Evolutionary conservation across 2,113 vertebrate species (phyloP).

Genomic region (Percina caprodes): DNA sequence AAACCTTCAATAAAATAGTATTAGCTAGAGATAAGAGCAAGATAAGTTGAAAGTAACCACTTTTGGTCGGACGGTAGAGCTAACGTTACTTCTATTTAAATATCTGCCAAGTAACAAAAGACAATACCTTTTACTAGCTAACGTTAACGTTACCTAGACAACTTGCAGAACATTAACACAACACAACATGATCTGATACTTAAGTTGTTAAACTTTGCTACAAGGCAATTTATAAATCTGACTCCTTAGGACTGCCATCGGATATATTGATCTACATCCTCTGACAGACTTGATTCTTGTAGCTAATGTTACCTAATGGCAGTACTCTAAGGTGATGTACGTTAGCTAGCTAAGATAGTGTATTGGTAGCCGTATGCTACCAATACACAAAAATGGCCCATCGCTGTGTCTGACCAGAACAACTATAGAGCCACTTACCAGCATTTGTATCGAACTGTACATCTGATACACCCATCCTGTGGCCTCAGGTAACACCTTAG

Average conservation of each 20-base stretch:
- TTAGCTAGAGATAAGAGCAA: not conserved
- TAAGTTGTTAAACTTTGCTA: not conserved
- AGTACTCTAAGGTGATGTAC: not conserved
- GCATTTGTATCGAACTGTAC: conserved; percentile 70
- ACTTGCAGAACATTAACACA: not conserved
- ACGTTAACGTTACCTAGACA: not conserved
- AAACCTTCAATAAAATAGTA: not conserved
- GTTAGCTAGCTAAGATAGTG: not conserved
- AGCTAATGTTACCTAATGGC: conserved; percentile 8
- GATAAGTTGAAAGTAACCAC: not conserved
- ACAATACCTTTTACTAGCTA: not conserved
- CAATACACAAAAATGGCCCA: not conserved
- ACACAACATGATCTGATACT: not conserved
- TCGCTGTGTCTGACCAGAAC: not conserved
- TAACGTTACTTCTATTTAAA: not conserved
- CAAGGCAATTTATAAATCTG: not conserved
- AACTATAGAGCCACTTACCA: conserved; percentile 59
- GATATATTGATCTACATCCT: conserved; percentile 25
- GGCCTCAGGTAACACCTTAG: conserved; percentile 11
- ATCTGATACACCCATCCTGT: conserved; percentile 81
- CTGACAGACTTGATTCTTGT: not conserved
- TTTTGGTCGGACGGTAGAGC: not conserved
- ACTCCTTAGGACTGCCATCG: not conserved
- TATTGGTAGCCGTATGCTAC: not conserved
- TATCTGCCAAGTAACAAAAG: not conserved